Evolutionary conservation across 1,140 invertebrate species (phyloP), one percentile per base, ranked within the genome.

Genomic region (Plodia interpunctella): DNA sequence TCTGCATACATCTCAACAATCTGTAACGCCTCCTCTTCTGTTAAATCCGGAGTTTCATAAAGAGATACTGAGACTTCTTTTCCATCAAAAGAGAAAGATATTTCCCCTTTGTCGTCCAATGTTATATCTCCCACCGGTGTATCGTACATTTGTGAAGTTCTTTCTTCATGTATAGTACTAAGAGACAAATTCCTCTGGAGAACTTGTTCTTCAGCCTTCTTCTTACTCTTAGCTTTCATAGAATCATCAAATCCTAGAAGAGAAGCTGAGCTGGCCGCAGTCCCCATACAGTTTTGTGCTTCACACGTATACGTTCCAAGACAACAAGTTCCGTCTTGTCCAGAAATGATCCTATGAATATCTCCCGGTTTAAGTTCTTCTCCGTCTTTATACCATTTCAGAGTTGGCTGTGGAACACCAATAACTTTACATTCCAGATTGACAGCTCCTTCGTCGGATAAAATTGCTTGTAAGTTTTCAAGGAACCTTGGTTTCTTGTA

Each of bases 361-460:
- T 98, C 96, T 0, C 96, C 96, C 1, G 96, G 94, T 76, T 97
- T 97, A 0, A 98, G 81, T 76, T 97, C 96, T 58, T 94, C 91
- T 0, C 96, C 96, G 86, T 98, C 96, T 90, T 98, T 98, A 76
- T 96, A 97, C 96, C 96, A 97, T 77, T 96, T 97, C 0, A 98
- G 87, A 50, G 93, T 88, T 3, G 96, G 96, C 74, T 97, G 96
- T 0, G 96, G 96, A 11, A 97, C 95, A 11, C 96, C 96, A 59
- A 97, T 97, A n/a, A 97, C 96, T 90, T 98, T 98, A 84, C 96
- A 98, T 80, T 98, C 96, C 54, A 98, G 91, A 88, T 97, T 97
- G 0, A 98, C 96, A 28, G 96, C 95, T 1, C 93, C 96, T 85
- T 97, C 96, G 67, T 97, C 95, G 0, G 95, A 96, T 17, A 98